These are phyloP conservation scores for Sycobia sp. DNA, from an alignment of 1,140 invertebrate genomes.

Conservation along the genomic window DNA sequence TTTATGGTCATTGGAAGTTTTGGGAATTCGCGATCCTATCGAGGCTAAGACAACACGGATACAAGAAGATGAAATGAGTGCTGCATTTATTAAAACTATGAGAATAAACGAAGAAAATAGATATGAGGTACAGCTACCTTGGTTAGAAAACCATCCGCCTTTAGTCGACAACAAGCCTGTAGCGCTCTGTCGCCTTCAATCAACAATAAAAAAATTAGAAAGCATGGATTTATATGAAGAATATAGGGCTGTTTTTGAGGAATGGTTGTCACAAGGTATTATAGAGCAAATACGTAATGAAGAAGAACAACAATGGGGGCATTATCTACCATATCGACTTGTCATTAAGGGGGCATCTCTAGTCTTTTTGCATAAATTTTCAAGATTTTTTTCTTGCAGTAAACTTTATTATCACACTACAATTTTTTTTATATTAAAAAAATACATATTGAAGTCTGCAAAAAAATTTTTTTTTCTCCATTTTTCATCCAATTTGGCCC, in stretches of 20 bases:
- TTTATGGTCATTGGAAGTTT: constrained; percentile 48
- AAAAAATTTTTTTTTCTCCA: too few species aligned
- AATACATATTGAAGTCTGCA: too few species aligned
- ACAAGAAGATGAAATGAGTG: background rate
- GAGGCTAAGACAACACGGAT: constrained; percentile 32
- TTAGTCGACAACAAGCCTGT: constrained; percentile 31
- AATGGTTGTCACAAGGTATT: constrained; percentile 39
- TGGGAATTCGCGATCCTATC: constrained; percentile 22
- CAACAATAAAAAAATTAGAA: too few species aligned
- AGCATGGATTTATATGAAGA: constrained; percentile 37
- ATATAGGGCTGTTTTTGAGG: constrained; percentile 46
- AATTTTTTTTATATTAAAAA: too few species aligned
- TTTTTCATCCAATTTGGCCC: too few species aligned
- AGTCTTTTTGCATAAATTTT: too few species aligned
- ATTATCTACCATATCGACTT: constrained; percentile 38
- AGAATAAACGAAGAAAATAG: too few species aligned
- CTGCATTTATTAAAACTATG: constrained; percentile 1
- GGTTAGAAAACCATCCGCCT: constrained; percentile 40
- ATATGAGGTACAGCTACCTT: constrained; percentile 49
- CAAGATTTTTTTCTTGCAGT: too few species aligned
- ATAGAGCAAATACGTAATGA: constrained; percentile 32
- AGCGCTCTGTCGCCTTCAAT: too few species aligned
- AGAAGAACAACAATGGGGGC: constrained; percentile 23
- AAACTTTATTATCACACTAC: too few species aligned
- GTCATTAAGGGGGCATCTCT: too few species aligned